Conservation (phyloP, 1,140 invertebrate species). For the Zaprionus africanus region DNA sequence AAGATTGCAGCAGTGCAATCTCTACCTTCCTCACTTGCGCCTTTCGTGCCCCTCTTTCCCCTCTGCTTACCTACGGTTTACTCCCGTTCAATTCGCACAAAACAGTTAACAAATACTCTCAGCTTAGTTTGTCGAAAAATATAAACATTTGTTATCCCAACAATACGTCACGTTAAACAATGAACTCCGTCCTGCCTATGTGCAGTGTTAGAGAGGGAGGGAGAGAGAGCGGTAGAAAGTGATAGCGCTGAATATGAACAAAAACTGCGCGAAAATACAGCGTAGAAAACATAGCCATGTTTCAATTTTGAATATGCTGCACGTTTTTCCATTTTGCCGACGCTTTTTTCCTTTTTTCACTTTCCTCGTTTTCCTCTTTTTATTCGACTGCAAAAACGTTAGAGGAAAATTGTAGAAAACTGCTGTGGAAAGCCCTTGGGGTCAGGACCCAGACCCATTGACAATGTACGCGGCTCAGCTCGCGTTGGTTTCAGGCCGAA, state of each 20-base stretch:
- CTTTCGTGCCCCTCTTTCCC: not conserved
- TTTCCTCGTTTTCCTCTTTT: not conserved
- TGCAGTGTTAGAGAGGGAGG: not conserved
- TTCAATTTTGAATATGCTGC: conserved; percentile 71
- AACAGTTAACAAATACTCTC: conserved; percentile 43
- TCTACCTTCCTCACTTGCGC: no score
- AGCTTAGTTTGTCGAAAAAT: conserved; percentile 56
- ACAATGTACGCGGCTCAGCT: conserved; percentile 14
- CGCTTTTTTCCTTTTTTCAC: not conserved
- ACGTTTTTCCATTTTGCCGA: conserved; percentile 21
- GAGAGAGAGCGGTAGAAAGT: conserved; percentile 3
- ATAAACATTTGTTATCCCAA: conserved; percentile 73
- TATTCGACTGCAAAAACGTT: conserved; percentile 32
- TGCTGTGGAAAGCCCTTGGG: conserved; percentile 20
- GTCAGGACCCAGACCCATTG: conserved; percentile 7
- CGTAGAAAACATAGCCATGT: conserved; percentile 41
- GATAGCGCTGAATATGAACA: conserved; percentile 24
- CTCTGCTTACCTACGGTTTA: not conserved
- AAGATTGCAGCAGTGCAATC: conserved; percentile 47
- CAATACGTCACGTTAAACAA: conserved; percentile 60
- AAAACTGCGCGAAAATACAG: conserved; percentile 25
- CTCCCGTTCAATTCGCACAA: conserved; percentile 6
- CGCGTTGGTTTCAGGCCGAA: conserved; percentile 12
- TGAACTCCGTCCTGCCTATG: conserved; percentile 45
- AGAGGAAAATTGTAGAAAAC: conserved; percentile 51